Percentiles rank a stretch among this genome's conserved stretches.
Evolutionary conservation across 2,113 vertebrate species (phyloP).

Genomic region (Tragelaphus scriptus): DNA sequence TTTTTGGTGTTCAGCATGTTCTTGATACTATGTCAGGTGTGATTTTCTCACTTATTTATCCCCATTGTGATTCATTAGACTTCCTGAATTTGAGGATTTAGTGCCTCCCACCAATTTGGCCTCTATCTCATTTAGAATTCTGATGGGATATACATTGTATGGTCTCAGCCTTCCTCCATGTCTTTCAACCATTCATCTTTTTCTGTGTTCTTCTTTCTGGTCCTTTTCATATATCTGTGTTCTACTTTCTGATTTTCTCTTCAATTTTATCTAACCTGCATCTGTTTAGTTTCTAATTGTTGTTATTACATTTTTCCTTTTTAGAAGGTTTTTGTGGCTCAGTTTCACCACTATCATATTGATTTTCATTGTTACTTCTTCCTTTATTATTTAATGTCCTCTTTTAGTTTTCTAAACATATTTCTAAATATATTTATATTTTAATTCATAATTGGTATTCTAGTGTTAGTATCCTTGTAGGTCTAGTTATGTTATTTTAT

Average conservation of each 20-base stretch:
- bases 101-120: background rate
- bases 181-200: background rate
- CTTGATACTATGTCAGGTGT: background rate
- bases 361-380: background rate
- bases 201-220: background rate
- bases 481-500: background rate
- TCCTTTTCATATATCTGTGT: background rate
- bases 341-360: background rate
- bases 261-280: background rate
- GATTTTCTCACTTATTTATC: background rate
- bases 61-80: background rate
- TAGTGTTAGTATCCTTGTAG: background rate
- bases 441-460: background rate
- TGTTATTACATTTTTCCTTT: background rate
- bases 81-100: background rate
- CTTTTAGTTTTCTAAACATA: background rate
- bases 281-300: background rate
- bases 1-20: background rate
- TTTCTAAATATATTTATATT: background rate
- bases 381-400: background rate
- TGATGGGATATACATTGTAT: background rate
- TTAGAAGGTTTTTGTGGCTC: background rate
- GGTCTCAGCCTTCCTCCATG: background rate
- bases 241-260: constrained; percentile 17
- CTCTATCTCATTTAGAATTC: background rate